Evolutionary conservation across 2,113 vertebrate genomes (phyloP).

Genomic region (Bubalus kerabau): DNA sequence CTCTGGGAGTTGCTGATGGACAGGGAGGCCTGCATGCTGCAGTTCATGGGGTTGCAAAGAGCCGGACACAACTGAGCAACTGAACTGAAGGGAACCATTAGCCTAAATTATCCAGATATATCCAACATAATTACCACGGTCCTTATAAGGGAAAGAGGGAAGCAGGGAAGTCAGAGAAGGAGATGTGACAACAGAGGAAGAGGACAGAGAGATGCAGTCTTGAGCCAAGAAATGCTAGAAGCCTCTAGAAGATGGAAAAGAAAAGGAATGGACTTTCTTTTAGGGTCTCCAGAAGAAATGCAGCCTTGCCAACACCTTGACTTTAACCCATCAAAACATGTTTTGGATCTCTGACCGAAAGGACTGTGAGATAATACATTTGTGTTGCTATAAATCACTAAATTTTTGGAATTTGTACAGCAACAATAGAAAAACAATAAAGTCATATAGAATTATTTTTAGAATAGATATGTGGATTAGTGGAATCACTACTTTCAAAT

Average conservation of each 20-base stretch:
- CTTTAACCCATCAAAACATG: not conserved
- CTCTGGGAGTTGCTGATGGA: too few relatives aligned
- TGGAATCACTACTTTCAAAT: not conserved
- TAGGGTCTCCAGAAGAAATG: not conserved
- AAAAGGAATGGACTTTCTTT: not conserved
- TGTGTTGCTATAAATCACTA: not conserved
- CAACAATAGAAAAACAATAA: not conserved
- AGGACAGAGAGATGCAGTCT: not conserved
- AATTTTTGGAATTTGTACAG: not conserved
- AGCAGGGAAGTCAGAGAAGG: not conserved
- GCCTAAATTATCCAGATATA: not conserved
- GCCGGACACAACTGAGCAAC: too few relatives aligned
- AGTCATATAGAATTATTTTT: not conserved
- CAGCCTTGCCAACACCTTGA: not conserved
- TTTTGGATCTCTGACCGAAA: not conserved
- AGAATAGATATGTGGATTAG: not conserved
- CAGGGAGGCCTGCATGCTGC: fast-evolving
- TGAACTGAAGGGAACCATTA: not conserved
- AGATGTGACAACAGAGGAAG: not conserved
- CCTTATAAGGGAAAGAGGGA: not conserved
- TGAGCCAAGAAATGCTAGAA: not conserved
- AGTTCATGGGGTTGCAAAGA: too few relatives aligned
- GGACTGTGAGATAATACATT: not conserved
- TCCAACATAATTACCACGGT: not conserved
- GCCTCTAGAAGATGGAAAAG: not conserved